Base-by-base conservation (phyloP, 2,888 invertebrate species). In the Parnassius orleans region DNA sequence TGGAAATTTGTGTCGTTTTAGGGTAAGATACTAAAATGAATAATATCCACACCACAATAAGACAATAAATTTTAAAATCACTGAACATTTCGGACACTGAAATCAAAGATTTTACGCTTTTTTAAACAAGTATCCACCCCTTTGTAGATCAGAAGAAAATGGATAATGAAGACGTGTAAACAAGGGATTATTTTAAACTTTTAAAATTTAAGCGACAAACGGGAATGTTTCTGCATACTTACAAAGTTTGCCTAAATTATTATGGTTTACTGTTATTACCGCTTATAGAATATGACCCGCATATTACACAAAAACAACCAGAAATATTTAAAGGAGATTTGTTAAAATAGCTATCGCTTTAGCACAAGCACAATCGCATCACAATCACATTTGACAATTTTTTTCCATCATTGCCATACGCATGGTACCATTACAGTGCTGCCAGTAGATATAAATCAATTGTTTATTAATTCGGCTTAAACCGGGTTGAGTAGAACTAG, bases 141-240 rank as follows among this genome's bases (percentile, higher is more conserved):
- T 89, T 90, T 86, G 84, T 87, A 89, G 73, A 80, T 78, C 74
- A 53, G 74, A 72, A 73, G 73, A 77, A 79, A 73, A 78, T 75
- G 75, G 74, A 77, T 73, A 76, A 64, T 77, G 80, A 78, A 84
- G 85, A 90, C 90, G 90, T 90, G 90, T 90, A 90, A 90, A 90
- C 90, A 90, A 89, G 78, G 73, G 71, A 71, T 68, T 65, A 70
- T 70, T 69, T 66, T 67, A 73, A 72, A 70, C 72, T 72, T 72
- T 75, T 68, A 50, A 51, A 24, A 60, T 65, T 63, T 46, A 46
- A 64, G 60, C 61, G 33, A 46, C 47, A 55, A 53, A 58, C 15
- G 61, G 44, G 42, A 54, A 60, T 54, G 62, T 55, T 11, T 33
- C 46, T 24, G 63, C 69, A 61, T 76, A 88, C 90, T 88, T 71